Evolutionary conservation across 2,113 vertebrate species (phyloP).

Genomic region (Phyllostomus discolor): DNA sequence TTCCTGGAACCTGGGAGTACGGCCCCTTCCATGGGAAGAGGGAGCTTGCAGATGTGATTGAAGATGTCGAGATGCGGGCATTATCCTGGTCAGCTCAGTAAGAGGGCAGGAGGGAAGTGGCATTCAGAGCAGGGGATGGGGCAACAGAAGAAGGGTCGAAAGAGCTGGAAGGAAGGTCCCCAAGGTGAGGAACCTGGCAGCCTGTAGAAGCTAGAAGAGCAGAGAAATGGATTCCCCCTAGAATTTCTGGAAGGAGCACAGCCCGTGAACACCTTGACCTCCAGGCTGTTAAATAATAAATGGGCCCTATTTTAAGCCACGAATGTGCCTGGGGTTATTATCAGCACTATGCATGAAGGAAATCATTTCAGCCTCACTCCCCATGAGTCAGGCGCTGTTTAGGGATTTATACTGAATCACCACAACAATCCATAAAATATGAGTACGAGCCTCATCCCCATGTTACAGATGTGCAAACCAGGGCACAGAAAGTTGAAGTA

Average conservation of each 20-base stretch:
- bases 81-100: neutral
- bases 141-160: neutral
- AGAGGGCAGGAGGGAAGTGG: neutral
- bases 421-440: neutral
- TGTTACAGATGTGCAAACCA: neutral
- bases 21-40: neutral
- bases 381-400: neutral
- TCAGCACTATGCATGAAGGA: neutral
- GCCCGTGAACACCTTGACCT: neutral
- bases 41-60: neutral
- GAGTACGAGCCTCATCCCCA: neutral
- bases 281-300: neutral
- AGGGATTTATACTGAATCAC: neutral
- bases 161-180: neutral
- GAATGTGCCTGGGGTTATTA: neutral
- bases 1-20: neutral
- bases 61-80: neutral
- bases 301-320: neutral
- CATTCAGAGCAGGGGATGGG: neutral
- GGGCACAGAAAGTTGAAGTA: neutral
- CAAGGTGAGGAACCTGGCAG: accelerated
- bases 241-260: neutral
- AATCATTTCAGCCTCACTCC: neutral
- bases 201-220: neutral
- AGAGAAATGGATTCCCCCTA: neutral